phyloP scores from a whole-genome alignment of 2,113 vertebrate species.

The Sprattus sprattus region DNA sequence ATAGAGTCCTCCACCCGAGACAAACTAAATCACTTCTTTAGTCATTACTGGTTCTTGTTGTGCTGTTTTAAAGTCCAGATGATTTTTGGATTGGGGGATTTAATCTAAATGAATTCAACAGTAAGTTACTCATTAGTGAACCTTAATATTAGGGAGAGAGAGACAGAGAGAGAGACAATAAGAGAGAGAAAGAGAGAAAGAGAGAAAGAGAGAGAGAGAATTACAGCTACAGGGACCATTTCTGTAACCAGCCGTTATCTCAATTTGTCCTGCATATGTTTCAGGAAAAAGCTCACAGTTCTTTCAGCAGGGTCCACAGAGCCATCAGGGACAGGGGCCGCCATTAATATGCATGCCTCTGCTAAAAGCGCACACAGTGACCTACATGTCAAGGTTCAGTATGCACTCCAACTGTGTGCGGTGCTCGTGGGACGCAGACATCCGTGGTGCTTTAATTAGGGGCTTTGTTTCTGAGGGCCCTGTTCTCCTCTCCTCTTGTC shows the following conservation, averaged over 20 bases:
- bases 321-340: constrained; percentile 25
- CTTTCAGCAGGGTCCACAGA: constrained; percentile 54
- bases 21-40: neutral
- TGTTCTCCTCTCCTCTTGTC: constrained; percentile 23
- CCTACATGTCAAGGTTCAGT: constrained; percentile 73
- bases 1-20: neutral
- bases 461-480: constrained; percentile 47
- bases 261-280: constrained; percentile 77
- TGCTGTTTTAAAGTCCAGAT: neutral
- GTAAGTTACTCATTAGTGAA: neutral
- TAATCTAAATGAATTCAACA: neutral
- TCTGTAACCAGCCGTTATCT: constrained; percentile 57
- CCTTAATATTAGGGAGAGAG: neutral
- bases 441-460: constrained; percentile 65
- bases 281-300: constrained; percentile 62
- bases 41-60: neutral
- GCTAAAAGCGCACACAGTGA: constrained; percentile 70
- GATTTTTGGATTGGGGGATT: neutral
- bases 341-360: constrained; percentile 72
- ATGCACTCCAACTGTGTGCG: constrained; percentile 65
- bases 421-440: constrained; percentile 57
- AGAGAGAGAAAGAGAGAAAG: neutral
- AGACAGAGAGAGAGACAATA: neutral
- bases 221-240: constrained; percentile 44
- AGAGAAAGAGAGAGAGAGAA: neutral